Evolutionary conservation across 2,797 vertebrate species (phyloP), one percentile per base, ranked within the genome.

Genomic region (Brachyalestes nurse): DNA sequence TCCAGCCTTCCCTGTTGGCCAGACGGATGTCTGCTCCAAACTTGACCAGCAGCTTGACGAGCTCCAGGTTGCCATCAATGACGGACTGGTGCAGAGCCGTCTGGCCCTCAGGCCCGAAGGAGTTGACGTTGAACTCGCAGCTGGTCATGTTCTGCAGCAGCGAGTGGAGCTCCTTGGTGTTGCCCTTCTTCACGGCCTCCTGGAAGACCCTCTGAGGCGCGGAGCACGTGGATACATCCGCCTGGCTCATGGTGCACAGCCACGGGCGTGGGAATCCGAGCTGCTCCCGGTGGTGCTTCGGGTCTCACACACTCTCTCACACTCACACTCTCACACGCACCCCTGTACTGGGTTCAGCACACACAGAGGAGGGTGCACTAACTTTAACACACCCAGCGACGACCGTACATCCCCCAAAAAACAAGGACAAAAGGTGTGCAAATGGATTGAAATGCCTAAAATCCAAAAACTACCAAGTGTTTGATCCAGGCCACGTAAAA

Each of bases 121-220:
- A 97, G 92, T 99, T 99, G 83, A 99, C 97, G 92, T 99, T 99
- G 94, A 99, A 97, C 92, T 99, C 97, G 93, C 97, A 98, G 96
- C 94, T 97, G 77, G 94, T 97, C 97, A 98, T 98, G 93, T 96
- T 97, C 91, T 98, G 97, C 87, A 99, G 94, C 89, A 99, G 92
- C 13, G 97, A 96, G 89, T 97, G 97, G 83, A 99, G 95, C 93
- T 97, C 97, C 93, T 96, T 96, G 86, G 97, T 97, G 95, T 99
- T 99, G 75, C 97, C 97, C 62, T 94, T 94, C 91, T 97, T 96
- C 93, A 99, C 97, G 58, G 97, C 97, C 95, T 99, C 97, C 92
- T 99, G 97, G 93, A 99, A 99, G 78, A 98, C 95, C 76, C 96
- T 93, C 92, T 96, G 97, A 84, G 97, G 95, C 84, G 95, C 95